These are phyloP conservation scores for Ptilodon capucinus DNA, from an alignment of 2,888 invertebrate genomes.

Conservation along the genomic window DNA sequence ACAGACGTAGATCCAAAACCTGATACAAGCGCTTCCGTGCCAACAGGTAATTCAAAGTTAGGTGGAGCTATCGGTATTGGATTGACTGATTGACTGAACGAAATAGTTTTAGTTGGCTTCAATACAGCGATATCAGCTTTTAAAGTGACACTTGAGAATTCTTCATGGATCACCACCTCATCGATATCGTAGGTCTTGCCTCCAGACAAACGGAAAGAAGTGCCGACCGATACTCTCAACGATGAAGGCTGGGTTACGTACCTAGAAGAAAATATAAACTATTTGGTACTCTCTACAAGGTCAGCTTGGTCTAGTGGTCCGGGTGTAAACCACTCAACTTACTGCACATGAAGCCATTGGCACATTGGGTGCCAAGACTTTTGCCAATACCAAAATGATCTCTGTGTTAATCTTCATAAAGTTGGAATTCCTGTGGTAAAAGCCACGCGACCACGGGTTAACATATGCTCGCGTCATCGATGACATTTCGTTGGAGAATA, in stretches of 20 bases:
- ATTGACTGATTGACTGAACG: conserved; percentile 43
- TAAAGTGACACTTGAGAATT: conserved; percentile 49
- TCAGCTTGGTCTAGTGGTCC: no score
- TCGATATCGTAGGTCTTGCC: conserved; percentile 56
- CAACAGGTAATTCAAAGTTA: conserved; percentile 43
- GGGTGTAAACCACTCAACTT: no score
- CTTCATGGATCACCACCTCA: conserved; percentile 49
- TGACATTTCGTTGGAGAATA: no score
- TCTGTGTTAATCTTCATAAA: no score
- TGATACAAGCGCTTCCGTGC: conserved; percentile 64
- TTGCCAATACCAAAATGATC: no score
- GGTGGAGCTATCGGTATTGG: conserved; percentile 49
- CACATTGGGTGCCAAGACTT: no score
- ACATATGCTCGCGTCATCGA: no score
- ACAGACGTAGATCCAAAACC: conserved; percentile 66
- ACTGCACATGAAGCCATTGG: no score
- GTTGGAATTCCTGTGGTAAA: no score
- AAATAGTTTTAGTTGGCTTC: conserved; percentile 45
- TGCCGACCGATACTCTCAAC: conserved; percentile 58
- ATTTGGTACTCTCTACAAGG: no score
- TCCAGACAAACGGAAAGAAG: conserved; percentile 51
- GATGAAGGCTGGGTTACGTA: conserved; percentile 40
- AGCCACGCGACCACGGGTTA: no score
- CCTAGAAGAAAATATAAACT: conserved; percentile 37
- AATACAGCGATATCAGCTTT: conserved; percentile 68